These are phyloP conservation scores for Poeciliopsis retropinna DNA, from an alignment of 2,113 vertebrate genomes.

Conservation along the genomic window DNA sequence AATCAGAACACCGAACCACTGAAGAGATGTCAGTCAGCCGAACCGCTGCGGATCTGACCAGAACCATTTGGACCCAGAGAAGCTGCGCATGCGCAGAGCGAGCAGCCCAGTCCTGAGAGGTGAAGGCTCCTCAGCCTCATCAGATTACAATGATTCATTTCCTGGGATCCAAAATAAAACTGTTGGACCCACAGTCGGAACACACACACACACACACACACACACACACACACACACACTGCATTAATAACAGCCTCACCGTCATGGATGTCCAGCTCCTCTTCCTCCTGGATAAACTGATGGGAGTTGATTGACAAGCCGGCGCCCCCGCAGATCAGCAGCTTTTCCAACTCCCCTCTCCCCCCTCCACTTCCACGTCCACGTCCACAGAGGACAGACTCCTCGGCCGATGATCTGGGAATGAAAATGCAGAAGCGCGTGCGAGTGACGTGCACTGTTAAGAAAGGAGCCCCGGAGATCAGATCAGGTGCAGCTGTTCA, in stretches of 20 bases:
- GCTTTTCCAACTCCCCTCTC: constrained; percentile 46
- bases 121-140: constrained; percentile 35
- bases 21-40: neutral
- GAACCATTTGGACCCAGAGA: neutral
- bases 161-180: constrained; percentile 43
- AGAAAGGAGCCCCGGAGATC: constrained; percentile 19
- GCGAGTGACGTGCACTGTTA: constrained; percentile 9
- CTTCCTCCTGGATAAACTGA: constrained; percentile 3
- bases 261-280: constrained; percentile 53
- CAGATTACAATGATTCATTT: constrained; percentile 62
- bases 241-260: constrained; percentile 54
- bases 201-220: too few relatives aligned
- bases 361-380: constrained; percentile 6
- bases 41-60: neutral
- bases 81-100: constrained; percentile 2
- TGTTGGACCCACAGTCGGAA: constrained; percentile 18
- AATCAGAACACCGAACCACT: neutral
- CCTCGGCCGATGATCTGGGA: constrained; percentile 24
- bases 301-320: constrained; percentile 28
- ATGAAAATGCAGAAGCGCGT: constrained; percentile 8
- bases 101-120: constrained; percentile 9
- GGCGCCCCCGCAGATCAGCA: constrained; percentile 6
- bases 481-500: constrained; percentile 43
- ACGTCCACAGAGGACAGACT: constrained; percentile 1
- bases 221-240: neutral